These are phyloP conservation scores for Gallinago stenura DNA, from an alignment of 2,797 vertebrate genomes.

Conservation along the genomic window DNA sequence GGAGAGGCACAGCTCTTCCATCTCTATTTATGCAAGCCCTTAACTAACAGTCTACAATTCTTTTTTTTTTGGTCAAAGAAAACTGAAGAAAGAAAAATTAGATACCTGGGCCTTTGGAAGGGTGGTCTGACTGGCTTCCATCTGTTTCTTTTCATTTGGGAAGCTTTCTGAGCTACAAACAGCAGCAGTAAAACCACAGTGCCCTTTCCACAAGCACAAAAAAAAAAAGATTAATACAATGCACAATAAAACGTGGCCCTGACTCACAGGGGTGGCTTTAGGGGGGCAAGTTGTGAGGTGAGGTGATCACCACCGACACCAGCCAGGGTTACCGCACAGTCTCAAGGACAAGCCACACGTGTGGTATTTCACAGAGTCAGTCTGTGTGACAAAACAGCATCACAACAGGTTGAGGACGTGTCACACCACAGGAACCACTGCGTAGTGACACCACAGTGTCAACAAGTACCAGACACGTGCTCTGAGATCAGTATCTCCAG, in stretches of 20 bases:
- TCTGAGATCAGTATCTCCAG: not conserved
- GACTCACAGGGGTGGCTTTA: not conserved
- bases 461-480: not conserved
- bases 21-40: not conserved
- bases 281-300: rapidly evolving
- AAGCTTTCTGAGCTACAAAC: not conserved
- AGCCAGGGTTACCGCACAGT: not conserved
- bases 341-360: not conserved
- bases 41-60: not conserved
- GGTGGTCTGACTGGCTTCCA: not conserved
- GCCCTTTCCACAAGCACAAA: not conserved
- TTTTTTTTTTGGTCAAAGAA: not conserved
- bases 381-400: not conserved
- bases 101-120: not conserved
- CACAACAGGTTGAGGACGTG: rapidly evolving
- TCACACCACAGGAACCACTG: not conserved
- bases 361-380: not conserved
- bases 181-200: not conserved
- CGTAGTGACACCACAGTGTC: not conserved
- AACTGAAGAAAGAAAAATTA: not conserved
- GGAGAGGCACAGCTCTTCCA: not conserved
- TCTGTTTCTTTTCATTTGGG: not conserved
- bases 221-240: not conserved
- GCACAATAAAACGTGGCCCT: not conserved
- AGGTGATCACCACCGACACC: not conserved